These are phyloP conservation scores for Epicampocera succincta DNA, from an alignment of 2,888 invertebrate species.

Conservation along the genomic window DNA sequence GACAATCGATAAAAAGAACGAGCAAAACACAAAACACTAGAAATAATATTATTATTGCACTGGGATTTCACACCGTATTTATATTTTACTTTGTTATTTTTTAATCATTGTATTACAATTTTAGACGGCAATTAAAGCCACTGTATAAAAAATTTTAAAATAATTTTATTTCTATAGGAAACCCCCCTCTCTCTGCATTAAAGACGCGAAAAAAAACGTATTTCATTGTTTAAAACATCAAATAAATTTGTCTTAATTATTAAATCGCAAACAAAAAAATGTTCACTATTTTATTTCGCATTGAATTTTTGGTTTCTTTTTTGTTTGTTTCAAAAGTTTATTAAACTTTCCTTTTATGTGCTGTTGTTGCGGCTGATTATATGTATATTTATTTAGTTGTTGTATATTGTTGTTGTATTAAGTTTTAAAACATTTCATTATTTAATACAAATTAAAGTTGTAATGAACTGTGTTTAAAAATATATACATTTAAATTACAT, in stretches of 20 bases:
- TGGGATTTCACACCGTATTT: no score
- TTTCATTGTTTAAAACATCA: background rate
- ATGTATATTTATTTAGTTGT: constrained; percentile 13
- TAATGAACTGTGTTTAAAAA: background rate
- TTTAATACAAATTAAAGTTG: constrained; percentile 39
- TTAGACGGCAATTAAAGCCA: no score
- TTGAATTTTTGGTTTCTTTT: constrained; percentile 14
- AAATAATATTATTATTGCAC: no score
- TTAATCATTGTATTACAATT: no score
- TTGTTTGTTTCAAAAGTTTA: constrained; percentile 35
- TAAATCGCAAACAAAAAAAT: background rate
- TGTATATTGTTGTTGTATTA: background rate
- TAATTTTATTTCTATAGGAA: no score
- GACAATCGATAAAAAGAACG: no score
- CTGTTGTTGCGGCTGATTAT: background rate
- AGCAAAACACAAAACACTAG: no score
- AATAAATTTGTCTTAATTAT: constrained; percentile 28
- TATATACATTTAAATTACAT: constrained; percentile 27
- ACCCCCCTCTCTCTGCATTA: no score
- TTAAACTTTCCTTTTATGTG: constrained; percentile 47
- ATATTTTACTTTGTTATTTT: no score
- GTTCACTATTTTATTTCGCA: background rate
- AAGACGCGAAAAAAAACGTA: background rate
- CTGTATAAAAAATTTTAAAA: no score
- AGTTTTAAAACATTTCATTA: constrained; percentile 38